A percentile compares a stretch with the other conserved stretches of the same genome.
phyloP scores from a whole-genome alignment of 2,797 vertebrate genomes.

The Sebastes flavidus region DNA sequence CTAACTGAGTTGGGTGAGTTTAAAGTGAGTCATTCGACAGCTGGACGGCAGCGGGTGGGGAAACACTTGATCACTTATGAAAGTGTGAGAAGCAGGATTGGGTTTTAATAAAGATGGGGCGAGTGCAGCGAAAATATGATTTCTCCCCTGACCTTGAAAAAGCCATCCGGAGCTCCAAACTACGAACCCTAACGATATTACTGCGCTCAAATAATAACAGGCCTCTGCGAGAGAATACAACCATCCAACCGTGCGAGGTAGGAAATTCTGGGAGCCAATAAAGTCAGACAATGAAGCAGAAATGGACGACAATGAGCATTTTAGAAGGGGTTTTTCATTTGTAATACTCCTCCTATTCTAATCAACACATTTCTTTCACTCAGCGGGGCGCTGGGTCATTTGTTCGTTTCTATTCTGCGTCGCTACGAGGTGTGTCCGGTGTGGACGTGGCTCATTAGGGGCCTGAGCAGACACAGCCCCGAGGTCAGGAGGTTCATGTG shows the following conservation, averaged over 20 bases:
- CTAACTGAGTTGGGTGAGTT: conserved; percentile 54
- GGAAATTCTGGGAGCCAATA: not conserved
- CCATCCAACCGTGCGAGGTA: not conserved
- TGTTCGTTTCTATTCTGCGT: not conserved
- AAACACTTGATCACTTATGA: conserved; percentile 38
- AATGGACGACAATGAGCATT: not conserved
- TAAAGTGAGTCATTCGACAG: conserved; percentile 60
- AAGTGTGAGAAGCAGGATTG: conserved; percentile 27
- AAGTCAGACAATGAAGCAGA: conserved; percentile 21
- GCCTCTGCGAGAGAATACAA: conserved; percentile 21
- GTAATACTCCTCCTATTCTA: conserved; percentile 1
- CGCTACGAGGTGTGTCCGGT: not conserved
- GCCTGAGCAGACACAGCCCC: not conserved
- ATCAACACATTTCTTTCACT: conserved; percentile 18
- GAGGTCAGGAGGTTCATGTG: conserved; percentile 11
- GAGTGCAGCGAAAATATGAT: conserved; percentile 33
- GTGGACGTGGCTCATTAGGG: conserved; percentile 1
- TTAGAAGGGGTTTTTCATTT: not conserved
- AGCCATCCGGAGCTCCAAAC: conserved; percentile 10
- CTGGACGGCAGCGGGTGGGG: conserved; percentile 50
- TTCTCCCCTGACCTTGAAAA: conserved; percentile 62
- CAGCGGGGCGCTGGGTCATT: not conserved
- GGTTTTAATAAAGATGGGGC: conserved; percentile 62
- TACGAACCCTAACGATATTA: conserved; percentile 35
- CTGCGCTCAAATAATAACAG: conserved; percentile 35